Percentiles rank a stretch among this genome's conserved stretches.
phyloP scores from a whole-genome alignment of 2,113 vertebrate species.

The Tapirus terrestris region DNA sequence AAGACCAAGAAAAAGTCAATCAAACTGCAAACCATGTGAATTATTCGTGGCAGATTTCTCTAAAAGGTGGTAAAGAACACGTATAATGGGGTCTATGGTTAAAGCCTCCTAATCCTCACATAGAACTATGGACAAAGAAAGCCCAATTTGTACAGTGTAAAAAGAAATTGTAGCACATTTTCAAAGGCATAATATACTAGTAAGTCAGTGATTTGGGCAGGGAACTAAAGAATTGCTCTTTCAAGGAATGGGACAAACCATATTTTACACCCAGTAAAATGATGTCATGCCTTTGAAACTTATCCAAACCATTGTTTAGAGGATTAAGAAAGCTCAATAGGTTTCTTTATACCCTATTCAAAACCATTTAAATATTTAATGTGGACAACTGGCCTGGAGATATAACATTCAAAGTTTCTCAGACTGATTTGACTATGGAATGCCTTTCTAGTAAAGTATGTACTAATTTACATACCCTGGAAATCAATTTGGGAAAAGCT shows the following conservation, averaged over 20 bases:
- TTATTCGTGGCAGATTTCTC: neutral
- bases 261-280: neutral
- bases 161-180: neutral
- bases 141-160: neutral
- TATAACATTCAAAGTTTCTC: neutral
- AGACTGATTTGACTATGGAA: neutral
- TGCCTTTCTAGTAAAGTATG: neutral
- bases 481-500: neutral
- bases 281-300: neutral
- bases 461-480: slow-evolving; percentile 2
- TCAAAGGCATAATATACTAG: neutral
- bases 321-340: neutral
- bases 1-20: neutral
- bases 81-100: neutral
- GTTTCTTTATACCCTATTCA: neutral
- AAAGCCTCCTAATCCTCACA: neutral
- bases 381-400: neutral
- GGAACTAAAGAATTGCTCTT: neutral
- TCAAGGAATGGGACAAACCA: neutral
- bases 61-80: neutral
- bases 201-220: neutral
- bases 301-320: neutral
- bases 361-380: slow-evolving; percentile 17
- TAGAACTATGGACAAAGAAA: neutral
- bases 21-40: neutral